Conservation (phyloP, 2,113 vertebrate species). For the Pimephales promelas region DNA sequence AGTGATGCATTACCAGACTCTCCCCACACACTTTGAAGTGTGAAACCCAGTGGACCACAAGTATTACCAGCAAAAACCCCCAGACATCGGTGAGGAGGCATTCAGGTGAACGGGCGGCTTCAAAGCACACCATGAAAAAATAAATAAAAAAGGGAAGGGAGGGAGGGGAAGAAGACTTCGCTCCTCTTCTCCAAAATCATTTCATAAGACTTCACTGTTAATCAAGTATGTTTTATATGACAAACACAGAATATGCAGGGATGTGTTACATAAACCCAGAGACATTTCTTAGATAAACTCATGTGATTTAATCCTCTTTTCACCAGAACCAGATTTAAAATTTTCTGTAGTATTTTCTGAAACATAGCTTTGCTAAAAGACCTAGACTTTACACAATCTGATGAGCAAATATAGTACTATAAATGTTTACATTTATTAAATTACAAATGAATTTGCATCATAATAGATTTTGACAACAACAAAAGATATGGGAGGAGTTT, state of each 20-base stretch:
- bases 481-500: no score
- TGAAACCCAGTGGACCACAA: constrained; percentile 49
- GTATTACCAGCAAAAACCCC: constrained; percentile 41
- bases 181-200: neutral
- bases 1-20: constrained; percentile 23
- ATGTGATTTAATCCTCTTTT: neutral
- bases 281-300: constrained; percentile 17
- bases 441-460: no score
- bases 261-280: constrained; percentile 1
- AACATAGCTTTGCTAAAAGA: neutral
- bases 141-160: no score
- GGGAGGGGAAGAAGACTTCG: neutral
- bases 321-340: neutral
- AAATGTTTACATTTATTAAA: no score
- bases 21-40: constrained; percentile 36
- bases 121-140: constrained; percentile 21
- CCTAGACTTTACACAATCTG: neutral
- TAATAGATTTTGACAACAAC: no score
- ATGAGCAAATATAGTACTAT: neutral
- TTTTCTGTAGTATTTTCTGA: neutral
- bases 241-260: neutral
- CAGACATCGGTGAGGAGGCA: constrained; percentile 42
- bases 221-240: neutral
- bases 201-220: constrained; percentile 16
- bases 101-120: constrained; percentile 35